A percentile compares a stretch with the other conserved stretches of the same genome.
Conservation (phyloP, 1,140 invertebrate species). For the Thaumetopoea pityocampa region DNA sequence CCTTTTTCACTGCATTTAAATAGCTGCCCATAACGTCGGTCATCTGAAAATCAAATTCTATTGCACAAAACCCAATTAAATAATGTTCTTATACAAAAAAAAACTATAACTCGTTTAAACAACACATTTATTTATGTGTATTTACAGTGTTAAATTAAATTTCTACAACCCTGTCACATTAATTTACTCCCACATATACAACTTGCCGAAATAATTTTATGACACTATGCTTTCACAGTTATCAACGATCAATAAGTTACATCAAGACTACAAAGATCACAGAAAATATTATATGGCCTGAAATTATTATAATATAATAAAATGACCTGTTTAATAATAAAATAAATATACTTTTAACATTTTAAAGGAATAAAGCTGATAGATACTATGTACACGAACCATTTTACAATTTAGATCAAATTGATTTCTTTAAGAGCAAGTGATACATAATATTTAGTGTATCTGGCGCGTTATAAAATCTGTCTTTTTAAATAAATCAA, state of each 20-base stretch:
- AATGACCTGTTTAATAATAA: constrained; percentile 1
- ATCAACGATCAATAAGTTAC: constrained; percentile 6
- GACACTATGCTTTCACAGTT: constrained; percentile 9
- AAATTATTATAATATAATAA: constrained; percentile 18
- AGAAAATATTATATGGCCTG: constrained; percentile 35
- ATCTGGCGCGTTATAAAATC: background rate
- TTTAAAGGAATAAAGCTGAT: too few species aligned
- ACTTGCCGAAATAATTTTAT: constrained; percentile 11
- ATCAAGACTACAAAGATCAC: constrained; percentile 39
- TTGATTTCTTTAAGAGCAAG: too few species aligned
- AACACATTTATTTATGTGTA: constrained; percentile 47
- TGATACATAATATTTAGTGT: too few species aligned
- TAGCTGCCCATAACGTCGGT: too few species aligned
- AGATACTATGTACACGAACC: too few species aligned
- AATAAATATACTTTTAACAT: too few species aligned
- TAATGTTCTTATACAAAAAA: constrained; percentile 12
- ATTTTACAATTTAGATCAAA: too few species aligned
- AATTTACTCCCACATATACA: constrained; percentile 4
- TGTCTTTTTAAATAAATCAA: background rate
- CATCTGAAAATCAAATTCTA: too few species aligned
- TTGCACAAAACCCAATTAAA: too few species aligned
- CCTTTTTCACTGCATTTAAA: too few species aligned
- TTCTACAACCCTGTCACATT: constrained; percentile 25
- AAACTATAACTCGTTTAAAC: constrained; percentile 25
- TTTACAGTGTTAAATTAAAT: constrained; percentile 33